Evolutionary conservation across 1,140 invertebrate species (phyloP), one percentile per base, ranked within the genome.

Genomic region (Drosophila mauritiana): DNA sequence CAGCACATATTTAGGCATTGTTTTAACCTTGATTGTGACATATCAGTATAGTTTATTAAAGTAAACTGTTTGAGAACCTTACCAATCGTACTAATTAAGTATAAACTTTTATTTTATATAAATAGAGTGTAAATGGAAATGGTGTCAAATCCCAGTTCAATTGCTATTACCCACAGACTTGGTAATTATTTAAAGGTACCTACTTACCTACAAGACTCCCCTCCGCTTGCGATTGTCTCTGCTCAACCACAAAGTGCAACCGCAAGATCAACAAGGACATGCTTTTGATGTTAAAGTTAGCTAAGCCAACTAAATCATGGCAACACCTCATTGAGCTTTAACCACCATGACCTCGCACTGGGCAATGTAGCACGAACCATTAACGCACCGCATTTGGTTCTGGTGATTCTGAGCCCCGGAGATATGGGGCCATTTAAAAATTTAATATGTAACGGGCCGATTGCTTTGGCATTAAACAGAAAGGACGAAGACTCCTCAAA

Each of bases 251-350:
- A 70, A 48, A 70, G 17, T 69, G 49, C 63, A 70, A 69, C 63
- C 67, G 42, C 67, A 69, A 48, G 36, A 45, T 56, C 67, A 69
- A 55, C 34, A 39, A 49, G 20, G 42, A 20, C 8, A 34, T 12
- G 11, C 22, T 37, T 7, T 25, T 25, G 17, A 40, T 34, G 43
- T 31, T 39, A 42, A 51, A 48, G 48, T 36, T 34, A 69, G 64
- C 64, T 46, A 70, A 84, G 61, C 73, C 76, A 82, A 68, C 78
- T 86, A 79, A 82, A 82, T 86, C 83, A 86, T 52, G 79, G 83
- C 79, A 62, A 88, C 83, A 86, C 83, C 75, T 86, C 83, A 88
- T 86, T 86, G 83, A 57, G 79, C 83, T 68, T 82, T 83, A 88
- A 88, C 82, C 82, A 88, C 75, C 75, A 69, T 85, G 64, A 74